Evolutionary conservation across 2,888 invertebrate species (phyloP).

Genomic region (Adelphocoris suturalis): DNA sequence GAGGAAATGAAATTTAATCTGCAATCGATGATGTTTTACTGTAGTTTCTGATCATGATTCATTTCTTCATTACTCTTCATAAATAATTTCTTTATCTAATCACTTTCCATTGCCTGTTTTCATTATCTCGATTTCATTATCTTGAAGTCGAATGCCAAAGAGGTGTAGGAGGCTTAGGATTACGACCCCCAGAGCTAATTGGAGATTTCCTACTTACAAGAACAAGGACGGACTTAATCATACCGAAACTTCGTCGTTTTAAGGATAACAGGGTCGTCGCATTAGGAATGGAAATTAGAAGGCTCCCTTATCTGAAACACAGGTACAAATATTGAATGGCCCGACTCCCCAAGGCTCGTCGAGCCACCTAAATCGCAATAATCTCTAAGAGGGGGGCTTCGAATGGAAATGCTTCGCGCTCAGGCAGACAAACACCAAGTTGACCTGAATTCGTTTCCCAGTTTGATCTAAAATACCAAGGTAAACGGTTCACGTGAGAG

Average conservation of each 20-base stretch:
- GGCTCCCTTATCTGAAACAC: neutral
- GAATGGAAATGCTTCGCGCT: neutral
- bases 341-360: neutral
- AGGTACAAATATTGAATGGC: conserved; percentile 29
- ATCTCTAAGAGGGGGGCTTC: neutral
- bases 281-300: conserved; percentile 21
- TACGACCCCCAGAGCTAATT: neutral
- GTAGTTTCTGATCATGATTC: no score
- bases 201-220: neutral
- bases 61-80: no score
- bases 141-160: neutral
- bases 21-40: no score
- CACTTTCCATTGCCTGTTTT: neutral
- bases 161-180: neutral
- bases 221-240: conserved; percentile 27
- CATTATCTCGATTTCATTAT: conserved; percentile 5
- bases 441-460: neutral
- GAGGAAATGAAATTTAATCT: no score
- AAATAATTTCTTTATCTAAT: no score
- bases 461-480: neutral
- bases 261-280: neutral
- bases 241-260: conserved; percentile 17
- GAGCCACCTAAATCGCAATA: conserved; percentile 11
- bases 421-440: conserved; percentile 5
- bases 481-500: neutral